A percentile compares a stretch with the other conserved stretches of the same genome.
These are phyloP conservation scores for Columba livia DNA, from an alignment of 2,113 vertebrate species.

Conservation along the genomic window DNA sequence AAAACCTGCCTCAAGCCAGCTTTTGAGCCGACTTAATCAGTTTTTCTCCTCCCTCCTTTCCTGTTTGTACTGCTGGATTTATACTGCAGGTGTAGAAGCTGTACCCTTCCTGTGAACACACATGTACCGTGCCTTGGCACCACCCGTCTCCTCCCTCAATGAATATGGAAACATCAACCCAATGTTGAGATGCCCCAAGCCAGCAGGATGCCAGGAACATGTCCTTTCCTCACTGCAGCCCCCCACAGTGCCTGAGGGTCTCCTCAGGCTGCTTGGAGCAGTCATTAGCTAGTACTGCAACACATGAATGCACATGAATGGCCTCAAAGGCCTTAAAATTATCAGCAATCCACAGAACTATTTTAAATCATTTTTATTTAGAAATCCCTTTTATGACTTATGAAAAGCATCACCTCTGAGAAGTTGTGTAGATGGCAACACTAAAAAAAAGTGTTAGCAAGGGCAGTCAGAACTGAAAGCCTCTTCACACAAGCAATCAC, in stretches of 20 bases:
- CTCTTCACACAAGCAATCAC: neutral
- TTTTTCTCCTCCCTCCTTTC: neutral
- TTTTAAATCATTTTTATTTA: neutral
- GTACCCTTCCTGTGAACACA: neutral
- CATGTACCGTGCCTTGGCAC: accelerated
- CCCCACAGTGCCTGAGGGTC: no score
- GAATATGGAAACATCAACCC: neutral
- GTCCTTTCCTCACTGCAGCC: accelerated
- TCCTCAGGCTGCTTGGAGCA: neutral
- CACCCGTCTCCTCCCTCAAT: neutral
- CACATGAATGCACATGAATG: accelerated
- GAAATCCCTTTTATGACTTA: neutral
- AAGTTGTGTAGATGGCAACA: neutral
- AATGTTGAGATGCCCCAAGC: accelerated
- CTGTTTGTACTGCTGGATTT: neutral
- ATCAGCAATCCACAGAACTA: neutral
- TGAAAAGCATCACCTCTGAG: neutral
- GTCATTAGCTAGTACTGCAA: neutral
- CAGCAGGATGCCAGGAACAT: accelerated
- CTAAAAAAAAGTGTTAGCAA: neutral
- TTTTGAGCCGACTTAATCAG: neutral
- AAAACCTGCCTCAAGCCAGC: neutral
- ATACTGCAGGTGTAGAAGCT: neutral
- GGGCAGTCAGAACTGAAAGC: neutral
- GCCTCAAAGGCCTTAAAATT: neutral